A percentile compares a stretch with the other conserved stretches of the same genome.
Conservation (phyloP, 2,888 invertebrate genomes). For the Icerya purchasi region DNA sequence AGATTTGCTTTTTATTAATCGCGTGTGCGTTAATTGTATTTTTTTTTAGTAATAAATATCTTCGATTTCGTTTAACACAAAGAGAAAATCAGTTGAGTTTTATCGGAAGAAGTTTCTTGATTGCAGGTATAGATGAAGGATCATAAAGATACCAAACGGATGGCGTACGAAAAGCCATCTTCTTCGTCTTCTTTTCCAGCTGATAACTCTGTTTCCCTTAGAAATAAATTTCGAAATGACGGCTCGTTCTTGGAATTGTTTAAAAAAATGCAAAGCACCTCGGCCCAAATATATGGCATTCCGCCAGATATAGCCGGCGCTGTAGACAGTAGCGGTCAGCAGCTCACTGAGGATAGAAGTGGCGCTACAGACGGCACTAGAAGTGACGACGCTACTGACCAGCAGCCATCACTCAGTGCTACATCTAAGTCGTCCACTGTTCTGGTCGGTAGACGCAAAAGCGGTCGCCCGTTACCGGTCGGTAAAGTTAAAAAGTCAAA, state of each 20-base stretch:
- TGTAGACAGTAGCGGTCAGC: not conserved
- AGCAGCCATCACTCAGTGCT: not conserved
- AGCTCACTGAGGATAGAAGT: not conserved
- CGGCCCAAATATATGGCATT: constrained; percentile 2
- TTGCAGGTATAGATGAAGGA: constrained; percentile 17
- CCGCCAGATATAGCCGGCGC: not conserved
- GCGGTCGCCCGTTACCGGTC: constrained; percentile 69
- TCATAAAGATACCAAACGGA: no score
- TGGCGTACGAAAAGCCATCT: constrained; percentile 20
- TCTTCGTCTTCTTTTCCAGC: constrained; percentile 11
- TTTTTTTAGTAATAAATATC: no score
- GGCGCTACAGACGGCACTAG: not conserved
- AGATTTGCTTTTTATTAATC: no score
- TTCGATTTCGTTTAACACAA: no score
- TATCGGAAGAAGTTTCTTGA: constrained; percentile 21
- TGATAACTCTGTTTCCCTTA: not conserved
- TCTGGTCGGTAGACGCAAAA: constrained; percentile 58
- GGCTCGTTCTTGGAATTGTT: constrained; percentile 81
- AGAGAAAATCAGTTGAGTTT: constrained; percentile 14
- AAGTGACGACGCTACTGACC: constrained; percentile 1
- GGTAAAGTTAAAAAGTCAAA: constrained; percentile 72
- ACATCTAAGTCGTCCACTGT: constrained; percentile 2
- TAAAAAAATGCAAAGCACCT: constrained; percentile 49
- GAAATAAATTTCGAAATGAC: constrained; percentile 61
- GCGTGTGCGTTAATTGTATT: no score